Evolutionary conservation across 2,113 vertebrate species (phyloP).

Genomic region (Phalacrocorax carbo): DNA sequence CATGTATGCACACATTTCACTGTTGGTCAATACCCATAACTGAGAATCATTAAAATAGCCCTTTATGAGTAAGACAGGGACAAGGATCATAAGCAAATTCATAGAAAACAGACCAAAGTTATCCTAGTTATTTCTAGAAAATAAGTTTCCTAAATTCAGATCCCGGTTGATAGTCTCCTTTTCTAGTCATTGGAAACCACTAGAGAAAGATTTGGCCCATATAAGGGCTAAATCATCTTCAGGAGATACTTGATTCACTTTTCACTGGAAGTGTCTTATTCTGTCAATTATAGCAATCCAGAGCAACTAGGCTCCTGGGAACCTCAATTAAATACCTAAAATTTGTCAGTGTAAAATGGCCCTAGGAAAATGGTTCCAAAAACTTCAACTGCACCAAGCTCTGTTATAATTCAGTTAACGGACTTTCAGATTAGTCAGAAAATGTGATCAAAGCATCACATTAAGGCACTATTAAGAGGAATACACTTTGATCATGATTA

Average conservation of each 20-base stretch:
- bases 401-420: background rate
- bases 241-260: background rate
- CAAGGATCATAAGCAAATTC: background rate
- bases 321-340: background rate
- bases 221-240: background rate
- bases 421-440: constrained; percentile 32
- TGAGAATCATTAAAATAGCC: background rate
- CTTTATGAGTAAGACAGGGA: background rate
- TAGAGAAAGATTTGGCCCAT: background rate
- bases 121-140: background rate
- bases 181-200: background rate
- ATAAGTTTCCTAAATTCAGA: background rate
- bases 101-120: background rate
- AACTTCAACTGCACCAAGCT: background rate
- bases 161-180: background rate
- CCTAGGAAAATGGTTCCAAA: constrained; percentile 5
- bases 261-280: background rate
- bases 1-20: background rate
- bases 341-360: background rate
- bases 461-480: constrained; percentile 28
- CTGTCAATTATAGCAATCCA: background rate
- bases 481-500: constrained; percentile 60
- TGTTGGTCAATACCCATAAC: background rate
- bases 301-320: background rate
- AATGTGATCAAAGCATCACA: constrained; percentile 58